Base-by-base conservation (phyloP, 1,140 invertebrate species). In the Ceratina calcarata region DNA sequence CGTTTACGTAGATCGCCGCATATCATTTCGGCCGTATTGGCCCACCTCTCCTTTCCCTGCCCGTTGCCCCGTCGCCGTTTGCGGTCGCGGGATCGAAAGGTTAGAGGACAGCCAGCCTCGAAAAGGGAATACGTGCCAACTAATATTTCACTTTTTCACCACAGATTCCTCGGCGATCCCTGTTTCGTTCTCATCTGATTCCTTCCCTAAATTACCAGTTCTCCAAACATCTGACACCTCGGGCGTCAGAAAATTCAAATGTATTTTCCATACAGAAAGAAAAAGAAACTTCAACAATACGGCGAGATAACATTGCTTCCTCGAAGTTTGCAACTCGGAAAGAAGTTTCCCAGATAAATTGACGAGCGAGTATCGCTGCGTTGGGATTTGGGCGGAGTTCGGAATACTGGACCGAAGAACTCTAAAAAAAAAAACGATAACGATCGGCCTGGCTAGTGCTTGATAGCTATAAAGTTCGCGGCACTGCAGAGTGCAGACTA, bases 381-480 rank as follows among this genome's bases (percentile, higher is more conserved):
- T 27, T 7, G 65, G 24, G 64, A 74, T 74, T 74, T 18, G 70
- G 58, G 20, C 24, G 15, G 13, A 24, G 45, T 22, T 60, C 27
- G 22, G n/a, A 18, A 60, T 15, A 51, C 16, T 15, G 18, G 8
- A n/a, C 15, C 1, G 57, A 77, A 37, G n/a, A 72, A 78, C 53
- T 55, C 7, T n/a, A 24, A 72, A 58, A 77, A 76, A 6, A 24
- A 49, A 1, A 22, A 12, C 69, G 55, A 78, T 53, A 81, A 81
- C 61, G 37, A 58, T 65, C 60, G 73, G 45, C n/a, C 74, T 69
- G 24, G 45, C 66, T 70, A 20, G n/a, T 32, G 1, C 2, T 3
- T 49, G 20, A 16, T 27, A 66, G 62, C 61, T 8, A 24, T 49
- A 73, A 24, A 24, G 37, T 51, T 15, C 37, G 51, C 32, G 60